Base-by-base conservation (phyloP, 2,797 vertebrate genomes). In the Myripristis murdjan region DNA sequence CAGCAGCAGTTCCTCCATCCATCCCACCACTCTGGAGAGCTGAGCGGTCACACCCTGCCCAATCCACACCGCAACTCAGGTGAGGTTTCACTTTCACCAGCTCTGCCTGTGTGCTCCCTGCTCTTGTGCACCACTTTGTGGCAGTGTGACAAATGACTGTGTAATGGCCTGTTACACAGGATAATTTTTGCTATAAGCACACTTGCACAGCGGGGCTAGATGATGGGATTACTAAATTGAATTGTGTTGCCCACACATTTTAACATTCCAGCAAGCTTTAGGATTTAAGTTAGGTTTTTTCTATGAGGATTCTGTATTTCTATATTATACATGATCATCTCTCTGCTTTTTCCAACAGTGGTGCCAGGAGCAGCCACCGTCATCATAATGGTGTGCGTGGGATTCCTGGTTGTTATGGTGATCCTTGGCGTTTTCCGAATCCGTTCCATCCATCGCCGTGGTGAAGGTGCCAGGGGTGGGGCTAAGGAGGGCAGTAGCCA, bases 361-460 rank as follows among this genome's bases (percentile, higher is more conserved):
- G 96, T 99, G 16, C 98, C 97, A 16, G 97, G 97, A 7, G 97
- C 98, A 2, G 98, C 98, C 15, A 99, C 98, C 0, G 94, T 99
- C 89, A 99, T 99, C 91, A 99, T 99, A 3, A 97, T 99, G 93
- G 97, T 99, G 57, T 99, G 98, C 0, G 97, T 99, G 80, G 97
- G 97, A 64, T 99, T 99, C 94, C 93, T 99, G 90, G 97, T 96
- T 14, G 95, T 99, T 70, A 98, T 99, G 96, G 98, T 99, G 68
- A 94, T 99, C 86, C 95, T 99, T 0, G 98, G 98, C 1, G 95
- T 99, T 15, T 96, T 99, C 83, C 96, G 97, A 58, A 99, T 99
- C 83, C 98, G 98, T 83, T 99, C 97, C 52, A 96, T 98, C 83
- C 97, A 98, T 84, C 96, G 95, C 53, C 95, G 95, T 0, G 93